phyloP scores from a whole-genome alignment of 2,797 vertebrate genomes.

The Sebastes nivosus region DNA sequence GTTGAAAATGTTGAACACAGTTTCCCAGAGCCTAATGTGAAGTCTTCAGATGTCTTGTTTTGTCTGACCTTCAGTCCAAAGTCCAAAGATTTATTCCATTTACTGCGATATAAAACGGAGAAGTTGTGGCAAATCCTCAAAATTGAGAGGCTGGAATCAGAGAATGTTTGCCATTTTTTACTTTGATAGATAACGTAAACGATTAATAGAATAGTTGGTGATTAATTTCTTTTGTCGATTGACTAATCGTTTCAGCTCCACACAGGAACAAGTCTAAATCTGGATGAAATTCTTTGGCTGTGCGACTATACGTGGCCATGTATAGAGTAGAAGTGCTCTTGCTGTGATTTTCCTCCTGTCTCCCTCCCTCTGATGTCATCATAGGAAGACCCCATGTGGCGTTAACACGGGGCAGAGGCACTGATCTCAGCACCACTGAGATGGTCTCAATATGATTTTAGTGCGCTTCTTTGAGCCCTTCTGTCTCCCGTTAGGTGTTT shows the following conservation, averaged over 20 bases:
- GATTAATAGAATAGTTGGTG: background rate
- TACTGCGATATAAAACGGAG: background rate
- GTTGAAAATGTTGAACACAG: background rate
- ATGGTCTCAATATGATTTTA: constrained; percentile 50
- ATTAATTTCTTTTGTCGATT: background rate
- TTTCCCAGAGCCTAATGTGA: background rate
- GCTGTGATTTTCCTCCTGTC: constrained; percentile 25
- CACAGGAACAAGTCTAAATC: background rate
- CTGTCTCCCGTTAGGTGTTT: constrained; percentile 55
- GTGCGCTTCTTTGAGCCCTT: constrained; percentile 51
- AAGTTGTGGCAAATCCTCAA: background rate
- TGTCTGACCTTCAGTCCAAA: background rate
- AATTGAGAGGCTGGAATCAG: background rate
- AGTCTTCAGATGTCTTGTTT: background rate
- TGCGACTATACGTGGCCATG: background rate
- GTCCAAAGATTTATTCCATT: background rate
- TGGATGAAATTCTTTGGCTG: background rate
- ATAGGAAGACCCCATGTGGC: constrained; percentile 13
- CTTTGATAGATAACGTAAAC: background rate
- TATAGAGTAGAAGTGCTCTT: background rate
- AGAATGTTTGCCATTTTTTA: background rate
- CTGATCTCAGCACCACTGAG: constrained; percentile 39
- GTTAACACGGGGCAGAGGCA: constrained; percentile 21
- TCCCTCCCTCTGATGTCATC: constrained; percentile 28
- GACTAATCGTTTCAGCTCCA: background rate